Conservation (phyloP, 1,140 invertebrate species). For the Watersipora subatra region DNA sequence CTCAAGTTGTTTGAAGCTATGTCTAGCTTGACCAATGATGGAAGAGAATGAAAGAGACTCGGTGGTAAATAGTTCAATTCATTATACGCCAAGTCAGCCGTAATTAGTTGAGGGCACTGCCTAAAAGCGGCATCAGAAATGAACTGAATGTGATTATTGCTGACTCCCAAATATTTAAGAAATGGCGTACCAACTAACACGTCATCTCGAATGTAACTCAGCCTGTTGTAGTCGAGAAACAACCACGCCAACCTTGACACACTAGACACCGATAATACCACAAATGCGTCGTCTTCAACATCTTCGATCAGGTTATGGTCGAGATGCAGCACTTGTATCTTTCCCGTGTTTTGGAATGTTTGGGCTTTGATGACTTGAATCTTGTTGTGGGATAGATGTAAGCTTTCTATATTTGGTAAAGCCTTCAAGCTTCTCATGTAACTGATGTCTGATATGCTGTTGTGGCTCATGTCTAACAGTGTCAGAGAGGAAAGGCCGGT, state of each 20-base stretch:
- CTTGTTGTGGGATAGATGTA: not conserved
- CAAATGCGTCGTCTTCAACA: not conserved
- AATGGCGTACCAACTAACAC: not conserved
- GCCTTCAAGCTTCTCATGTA: not conserved
- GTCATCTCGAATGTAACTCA: not conserved
- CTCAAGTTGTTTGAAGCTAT: no score
- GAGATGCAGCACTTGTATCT: not conserved
- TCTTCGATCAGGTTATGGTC: not conserved
- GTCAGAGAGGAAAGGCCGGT: not conserved
- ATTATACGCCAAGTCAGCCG: not conserved
- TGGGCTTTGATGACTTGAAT: not conserved
- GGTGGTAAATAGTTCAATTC: not conserved
- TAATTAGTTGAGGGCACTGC: not conserved
- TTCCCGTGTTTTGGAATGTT: not conserved
- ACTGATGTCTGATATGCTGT: not conserved
- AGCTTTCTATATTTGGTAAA: not conserved
- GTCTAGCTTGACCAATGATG: no score
- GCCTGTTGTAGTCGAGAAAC: not conserved
- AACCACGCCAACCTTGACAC: not conserved
- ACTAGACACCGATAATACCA: not conserved
- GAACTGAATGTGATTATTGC: not conserved
- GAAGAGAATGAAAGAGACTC: no score
- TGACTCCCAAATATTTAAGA: not conserved
- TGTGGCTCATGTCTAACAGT: not conserved
- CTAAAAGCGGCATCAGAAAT: not conserved